Percentiles rank a stretch among this genome's conserved stretches.
These are phyloP conservation scores for Tenrec ecaudatus DNA, from an alignment of 2,113 vertebrate species.

Conservation along the genomic window DNA sequence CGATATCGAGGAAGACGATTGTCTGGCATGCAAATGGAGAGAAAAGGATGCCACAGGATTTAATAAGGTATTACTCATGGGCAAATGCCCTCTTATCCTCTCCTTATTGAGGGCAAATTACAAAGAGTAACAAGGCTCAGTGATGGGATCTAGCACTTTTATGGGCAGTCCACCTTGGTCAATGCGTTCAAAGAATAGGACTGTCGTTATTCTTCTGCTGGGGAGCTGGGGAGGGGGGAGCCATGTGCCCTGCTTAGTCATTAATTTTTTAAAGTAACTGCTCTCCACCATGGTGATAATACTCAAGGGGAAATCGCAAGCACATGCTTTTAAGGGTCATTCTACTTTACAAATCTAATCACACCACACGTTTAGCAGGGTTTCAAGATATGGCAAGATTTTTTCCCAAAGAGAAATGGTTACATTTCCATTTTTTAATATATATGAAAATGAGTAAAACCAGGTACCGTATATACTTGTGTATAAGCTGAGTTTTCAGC, in stretches of 20 bases:
- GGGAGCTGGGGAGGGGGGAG: neutral
- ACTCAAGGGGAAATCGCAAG: slow-evolving; percentile 44
- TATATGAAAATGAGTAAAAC: slow-evolving; percentile 31
- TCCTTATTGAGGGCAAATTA: slow-evolving; percentile 41
- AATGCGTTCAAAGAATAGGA: neutral
- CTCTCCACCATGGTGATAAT: neutral
- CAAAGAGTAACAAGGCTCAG: slow-evolving; percentile 57
- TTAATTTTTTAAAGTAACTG: neutral
- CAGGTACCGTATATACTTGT: no score
- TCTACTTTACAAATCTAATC: neutral
- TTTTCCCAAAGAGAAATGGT: slow-evolving; percentile 45
- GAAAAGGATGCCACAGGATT: slow-evolving; percentile 76
- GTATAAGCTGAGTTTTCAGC: no score
- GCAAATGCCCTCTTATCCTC: slow-evolving; percentile 69
- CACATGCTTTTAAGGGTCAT: neutral
- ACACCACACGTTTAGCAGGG: slow-evolving; percentile 26
- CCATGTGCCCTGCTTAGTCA: neutral
- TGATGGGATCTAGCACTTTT: slow-evolving; percentile 38
- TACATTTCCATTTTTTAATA: neutral
- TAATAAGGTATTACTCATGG: slow-evolving; percentile 77
- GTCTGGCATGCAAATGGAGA: slow-evolving; percentile 75
- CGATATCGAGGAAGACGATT: slow-evolving; percentile 78
- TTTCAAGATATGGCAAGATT: slow-evolving; percentile 32
- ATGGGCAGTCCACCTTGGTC: slow-evolving; percentile 39
- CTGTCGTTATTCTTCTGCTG: slow-evolving; percentile 15